Percentiles rank a stretch among this genome's conserved stretches.
Evolutionary conservation across 2,797 vertebrate genomes (phyloP).

Genomic region (Mareca penelope): DNA sequence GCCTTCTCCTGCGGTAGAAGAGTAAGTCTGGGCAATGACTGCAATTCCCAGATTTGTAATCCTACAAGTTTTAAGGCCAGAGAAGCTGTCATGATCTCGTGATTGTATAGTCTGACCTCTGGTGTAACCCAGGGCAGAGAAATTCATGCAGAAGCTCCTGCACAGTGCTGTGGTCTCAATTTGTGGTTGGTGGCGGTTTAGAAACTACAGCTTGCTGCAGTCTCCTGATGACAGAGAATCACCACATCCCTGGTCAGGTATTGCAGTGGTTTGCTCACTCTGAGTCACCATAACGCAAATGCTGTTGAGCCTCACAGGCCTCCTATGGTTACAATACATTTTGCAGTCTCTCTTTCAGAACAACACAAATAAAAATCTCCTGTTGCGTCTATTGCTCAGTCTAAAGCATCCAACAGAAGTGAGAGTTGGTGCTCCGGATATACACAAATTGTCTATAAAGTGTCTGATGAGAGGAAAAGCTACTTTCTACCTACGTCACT

Average conservation of each 20-base stretch:
- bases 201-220: neutral
- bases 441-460: neutral
- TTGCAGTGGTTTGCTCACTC: neutral
- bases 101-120: neutral
- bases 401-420: neutral
- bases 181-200: neutral
- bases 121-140: neutral
- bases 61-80: neutral
- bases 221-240: neutral
- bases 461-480: neutral
- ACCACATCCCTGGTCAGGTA: neutral
- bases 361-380: neutral
- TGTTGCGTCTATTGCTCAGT: neutral
- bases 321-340: neutral
- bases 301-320: neutral
- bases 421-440: neutral
- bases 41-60: neutral
- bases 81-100: neutral
- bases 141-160: neutral
- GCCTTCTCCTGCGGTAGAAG: neutral
- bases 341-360: neutral
- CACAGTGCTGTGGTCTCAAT: neutral
- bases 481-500: neutral
- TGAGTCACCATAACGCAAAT: conserved; percentile 20
- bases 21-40: neutral